Percentiles rank a stretch among this genome's conserved stretches.
Evolutionary conservation across 2,113 vertebrate genomes (phyloP).

Genomic region (Australoheros scitulus): DNA sequence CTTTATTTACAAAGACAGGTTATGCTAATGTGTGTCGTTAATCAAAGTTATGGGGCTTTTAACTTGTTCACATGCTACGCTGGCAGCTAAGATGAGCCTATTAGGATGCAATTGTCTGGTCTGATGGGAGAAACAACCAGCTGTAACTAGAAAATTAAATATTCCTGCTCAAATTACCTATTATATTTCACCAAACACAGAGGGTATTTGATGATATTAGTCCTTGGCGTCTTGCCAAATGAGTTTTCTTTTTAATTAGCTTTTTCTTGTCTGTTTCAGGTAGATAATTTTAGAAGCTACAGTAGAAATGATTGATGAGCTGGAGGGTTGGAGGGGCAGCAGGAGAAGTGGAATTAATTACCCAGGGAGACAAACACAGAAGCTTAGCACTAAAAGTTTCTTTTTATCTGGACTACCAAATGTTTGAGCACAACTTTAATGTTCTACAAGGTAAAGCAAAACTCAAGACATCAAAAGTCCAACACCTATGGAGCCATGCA

Average conservation of each 20-base stretch:
- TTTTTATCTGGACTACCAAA: background rate
- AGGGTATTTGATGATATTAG: background rate
- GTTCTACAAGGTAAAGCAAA: background rate
- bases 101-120: background rate
- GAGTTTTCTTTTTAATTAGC: slow-evolving; percentile 3
- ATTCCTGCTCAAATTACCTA: background rate
- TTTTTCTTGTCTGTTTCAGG: slow-evolving; percentile 15
- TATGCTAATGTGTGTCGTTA: background rate
- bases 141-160: background rate
- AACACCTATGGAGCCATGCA: background rate
- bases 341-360: background rate
- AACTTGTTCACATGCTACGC: background rate
- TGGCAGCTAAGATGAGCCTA: background rate
- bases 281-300: slow-evolving; percentile 13
- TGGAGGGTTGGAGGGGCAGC: background rate
- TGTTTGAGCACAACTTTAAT: background rate
- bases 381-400: background rate
- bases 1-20: background rate
- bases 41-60: background rate
- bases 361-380: background rate
- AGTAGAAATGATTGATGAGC: slow-evolving; percentile 13
- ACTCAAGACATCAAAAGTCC: background rate
- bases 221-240: slow-evolving; percentile 9
- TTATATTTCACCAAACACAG: background rate
- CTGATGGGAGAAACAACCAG: background rate